Evolutionary conservation across 2,888 invertebrate species (phyloP).

Genomic region (Phengaris arion): DNA sequence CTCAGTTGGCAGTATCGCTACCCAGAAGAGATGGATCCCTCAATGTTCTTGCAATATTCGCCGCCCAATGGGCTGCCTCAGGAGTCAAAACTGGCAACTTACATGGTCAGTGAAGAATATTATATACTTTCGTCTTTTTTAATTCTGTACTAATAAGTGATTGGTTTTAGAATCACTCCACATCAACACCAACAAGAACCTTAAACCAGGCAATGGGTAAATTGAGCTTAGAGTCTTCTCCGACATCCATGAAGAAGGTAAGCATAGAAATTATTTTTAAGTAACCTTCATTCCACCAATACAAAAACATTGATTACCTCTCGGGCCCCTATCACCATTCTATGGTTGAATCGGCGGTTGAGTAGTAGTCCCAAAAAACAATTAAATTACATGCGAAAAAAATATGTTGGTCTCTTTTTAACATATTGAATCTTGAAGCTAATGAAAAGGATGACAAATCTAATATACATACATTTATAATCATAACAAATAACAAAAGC

Average conservation of each 20-base stretch:
- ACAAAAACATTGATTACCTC: not conserved
- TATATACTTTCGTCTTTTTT: slow-evolving; percentile 17
- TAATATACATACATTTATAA: too few relatives aligned
- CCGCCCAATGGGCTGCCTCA: slow-evolving; percentile 87
- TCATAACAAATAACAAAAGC: too few relatives aligned
- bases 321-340: too few relatives aligned
- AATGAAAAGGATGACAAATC: too few relatives aligned
- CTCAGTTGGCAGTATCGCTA: slow-evolving; percentile 51
- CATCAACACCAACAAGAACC: slow-evolving; percentile 57
- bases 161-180: slow-evolving; percentile 60
- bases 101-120: slow-evolving; percentile 81
- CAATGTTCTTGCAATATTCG: slow-evolving; percentile 82
- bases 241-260: slow-evolving; percentile 60
- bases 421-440: too few relatives aligned
- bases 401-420: too few relatives aligned
- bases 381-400: too few relatives aligned
- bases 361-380: too few relatives aligned
- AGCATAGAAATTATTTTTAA: slow-evolving; percentile 30
- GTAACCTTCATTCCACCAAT: not conserved
- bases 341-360: too few relatives aligned
- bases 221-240: slow-evolving; percentile 60
- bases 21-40: slow-evolving; percentile 83
- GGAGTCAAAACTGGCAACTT: slow-evolving; percentile 91
- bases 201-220: slow-evolving; percentile 59
- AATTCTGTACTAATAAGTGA: not conserved